Conservation (phyloP, 2,888 invertebrate species). For the Protodeltote pygarga region DNA sequence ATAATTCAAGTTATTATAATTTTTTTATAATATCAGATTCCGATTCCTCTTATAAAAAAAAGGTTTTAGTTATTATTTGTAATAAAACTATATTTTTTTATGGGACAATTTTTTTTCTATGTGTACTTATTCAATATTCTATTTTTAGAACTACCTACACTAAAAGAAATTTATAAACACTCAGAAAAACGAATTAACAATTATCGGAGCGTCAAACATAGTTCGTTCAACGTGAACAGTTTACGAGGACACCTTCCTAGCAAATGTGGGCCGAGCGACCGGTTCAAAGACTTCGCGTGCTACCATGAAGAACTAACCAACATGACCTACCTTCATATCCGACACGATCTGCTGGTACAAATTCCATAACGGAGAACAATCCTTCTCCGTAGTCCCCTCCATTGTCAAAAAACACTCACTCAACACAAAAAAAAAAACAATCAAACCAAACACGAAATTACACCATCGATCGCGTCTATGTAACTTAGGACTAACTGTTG, state of each 20-base stretch:
- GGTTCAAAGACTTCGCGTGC: constrained; percentile 45
- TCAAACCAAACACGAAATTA: constrained; percentile 66
- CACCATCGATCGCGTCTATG: constrained; percentile 68
- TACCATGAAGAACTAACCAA: constrained; percentile 44
- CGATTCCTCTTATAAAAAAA: too few species aligned
- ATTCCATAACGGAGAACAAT: constrained; percentile 96
- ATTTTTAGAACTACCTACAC: constrained; percentile 22
- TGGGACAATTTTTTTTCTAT: neutral
- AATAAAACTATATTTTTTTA: neutral
- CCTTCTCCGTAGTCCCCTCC: constrained; percentile 92
- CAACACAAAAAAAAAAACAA: constrained; percentile 60
- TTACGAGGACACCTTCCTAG: constrained; percentile 64
- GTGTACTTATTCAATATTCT: neutral
- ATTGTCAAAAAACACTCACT: constrained; percentile 83
- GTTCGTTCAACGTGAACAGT: constrained; percentile 64
- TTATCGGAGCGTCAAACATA: constrained; percentile 51
- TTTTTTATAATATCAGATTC: too few species aligned
- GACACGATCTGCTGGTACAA: constrained; percentile 98
- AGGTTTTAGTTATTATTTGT: too few species aligned
- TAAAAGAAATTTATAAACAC: constrained; percentile 1
- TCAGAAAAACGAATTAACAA: constrained; percentile 25
- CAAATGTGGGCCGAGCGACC: constrained; percentile 60
- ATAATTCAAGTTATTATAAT: too few species aligned
- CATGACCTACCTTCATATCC: constrained; percentile 96
- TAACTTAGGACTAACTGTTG: constrained; percentile 72